A percentile compares a stretch with the other conserved stretches of the same genome.
These are phyloP conservation scores for Mactromeris polynyma DNA, from an alignment of 2,888 invertebrate species.

Conservation along the genomic window DNA sequence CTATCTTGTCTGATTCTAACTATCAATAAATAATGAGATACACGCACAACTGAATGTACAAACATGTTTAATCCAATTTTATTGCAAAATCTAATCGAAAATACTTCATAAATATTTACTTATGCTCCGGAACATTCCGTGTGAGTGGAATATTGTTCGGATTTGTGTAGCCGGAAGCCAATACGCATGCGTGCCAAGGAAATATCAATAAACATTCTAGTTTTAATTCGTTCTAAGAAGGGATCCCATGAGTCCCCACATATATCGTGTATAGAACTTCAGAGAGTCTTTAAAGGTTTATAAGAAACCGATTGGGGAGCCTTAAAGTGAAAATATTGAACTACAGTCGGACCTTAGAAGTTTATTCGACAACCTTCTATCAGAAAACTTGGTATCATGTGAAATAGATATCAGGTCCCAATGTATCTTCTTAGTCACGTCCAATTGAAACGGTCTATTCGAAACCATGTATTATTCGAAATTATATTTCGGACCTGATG, in stretches of 20 bases:
- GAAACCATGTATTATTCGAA: too few species aligned
- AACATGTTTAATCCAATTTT: conserved; percentile 26
- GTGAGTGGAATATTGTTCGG: conserved; percentile 1
- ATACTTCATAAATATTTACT: conserved; percentile 35
- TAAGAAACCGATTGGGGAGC: not conserved
- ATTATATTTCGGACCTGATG: too few species aligned
- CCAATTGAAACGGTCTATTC: too few species aligned
- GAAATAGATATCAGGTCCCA: too few species aligned
- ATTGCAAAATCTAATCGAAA: conserved; percentile 14
- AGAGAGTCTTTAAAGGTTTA: not conserved
- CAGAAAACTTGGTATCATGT: too few species aligned
- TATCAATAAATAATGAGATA: not conserved
- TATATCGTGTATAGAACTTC: not conserved
- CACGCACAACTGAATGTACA: not conserved
- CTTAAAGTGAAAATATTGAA: not conserved
- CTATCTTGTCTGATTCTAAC: not conserved
- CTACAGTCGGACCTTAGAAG: too few species aligned
- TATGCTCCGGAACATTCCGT: conserved; percentile 14
- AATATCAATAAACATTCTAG: not conserved
- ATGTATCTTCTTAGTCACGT: too few species aligned
- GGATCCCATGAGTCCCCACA: not conserved
- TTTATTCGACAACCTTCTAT: too few species aligned
- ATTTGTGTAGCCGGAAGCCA: conserved; percentile 2
- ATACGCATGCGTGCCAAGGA: conserved; percentile 3
- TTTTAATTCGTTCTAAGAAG: not conserved